Evolutionary conservation across 2,888 invertebrate genomes (phyloP), one percentile per base, ranked within the genome.

Genomic region (Apotomis capreana): DNA sequence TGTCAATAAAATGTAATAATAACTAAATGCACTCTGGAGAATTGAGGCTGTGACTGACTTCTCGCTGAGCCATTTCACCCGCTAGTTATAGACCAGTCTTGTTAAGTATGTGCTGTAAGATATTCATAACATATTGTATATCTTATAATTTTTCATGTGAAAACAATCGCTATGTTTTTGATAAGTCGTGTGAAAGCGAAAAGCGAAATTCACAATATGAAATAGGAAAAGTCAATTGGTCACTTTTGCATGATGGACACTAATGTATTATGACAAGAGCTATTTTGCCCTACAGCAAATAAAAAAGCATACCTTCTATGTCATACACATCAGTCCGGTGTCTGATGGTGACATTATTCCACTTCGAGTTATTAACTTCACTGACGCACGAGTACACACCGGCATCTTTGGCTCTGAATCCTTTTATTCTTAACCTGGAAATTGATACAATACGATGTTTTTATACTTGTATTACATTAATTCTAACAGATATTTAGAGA

Each of bases 361-460:
- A 84, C 70, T 80, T 87, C 63, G 78, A 78, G 65, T 81, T 79
- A 62, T 85, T 86, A 52, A 85, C 85, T n/a, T 87, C 87, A 69
- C 83, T 84, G 75, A 83, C 85, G 80, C 94, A 94, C 2, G 89
- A 82, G 77, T 94, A 94, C 10, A 87, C 78, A 1, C 94, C 94
- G 4, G 89, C 89, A 76, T 94, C 94, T 79, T 86, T 89, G 3
- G 85, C 79, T 74, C 89, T 87, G 64, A 94, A 90, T n/a, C 85
- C 83, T 77, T 87, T 91, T 83, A 94, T 92, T 80, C 88, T 85
- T 78, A 94, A 80, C 90, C 93, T 94, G 83, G 44, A 86, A 86
- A 63, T 64, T 37, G 6, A 40, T 40, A 40, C 40, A 40, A 5
- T 6, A 40, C 40, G 6, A 49, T 49, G 9, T 9, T 49, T 49